These are phyloP conservation scores for Pristionchus mayeri DNA, from an alignment of 2,888 invertebrate genomes.

Conservation along the genomic window DNA sequence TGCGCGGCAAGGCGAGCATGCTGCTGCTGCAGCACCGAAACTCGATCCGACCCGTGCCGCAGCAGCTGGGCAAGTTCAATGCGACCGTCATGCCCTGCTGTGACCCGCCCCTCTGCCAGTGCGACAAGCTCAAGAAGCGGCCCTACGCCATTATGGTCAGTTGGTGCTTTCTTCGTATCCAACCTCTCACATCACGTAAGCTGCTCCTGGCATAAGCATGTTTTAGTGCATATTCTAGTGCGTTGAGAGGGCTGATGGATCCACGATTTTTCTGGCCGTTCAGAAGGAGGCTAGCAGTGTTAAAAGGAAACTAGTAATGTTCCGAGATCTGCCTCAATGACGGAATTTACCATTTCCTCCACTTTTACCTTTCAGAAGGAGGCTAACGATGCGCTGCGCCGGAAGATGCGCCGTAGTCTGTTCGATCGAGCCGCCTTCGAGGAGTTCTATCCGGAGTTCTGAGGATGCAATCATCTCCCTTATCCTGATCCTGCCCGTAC, in stretches of 20 bases:
- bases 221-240: no score
- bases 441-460: not conserved
- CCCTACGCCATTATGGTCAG: not conserved
- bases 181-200: no score
- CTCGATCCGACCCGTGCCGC: not conserved
- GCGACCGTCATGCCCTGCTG: slow-evolving; percentile 62
- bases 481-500: not conserved
- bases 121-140: slow-evolving; percentile 55
- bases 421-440: not conserved
- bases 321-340: no score
- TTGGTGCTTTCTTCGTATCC: no score
- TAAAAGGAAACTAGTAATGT: no score
- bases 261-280: no score
- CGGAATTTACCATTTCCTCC: not conserved
- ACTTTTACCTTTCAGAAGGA: not conserved
- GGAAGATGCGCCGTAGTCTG: not conserved
- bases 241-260: no score
- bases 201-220: no score
- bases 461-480: no score
- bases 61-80: slow-evolving; percentile 9
- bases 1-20: not conserved
- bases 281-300: no score
- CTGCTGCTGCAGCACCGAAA: not conserved
- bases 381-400: not conserved
- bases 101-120: slow-evolving; percentile 62